These are phyloP conservation scores for Cyclura pinguis DNA, from an alignment of 2,797 vertebrate species.

Conservation along the genomic window DNA sequence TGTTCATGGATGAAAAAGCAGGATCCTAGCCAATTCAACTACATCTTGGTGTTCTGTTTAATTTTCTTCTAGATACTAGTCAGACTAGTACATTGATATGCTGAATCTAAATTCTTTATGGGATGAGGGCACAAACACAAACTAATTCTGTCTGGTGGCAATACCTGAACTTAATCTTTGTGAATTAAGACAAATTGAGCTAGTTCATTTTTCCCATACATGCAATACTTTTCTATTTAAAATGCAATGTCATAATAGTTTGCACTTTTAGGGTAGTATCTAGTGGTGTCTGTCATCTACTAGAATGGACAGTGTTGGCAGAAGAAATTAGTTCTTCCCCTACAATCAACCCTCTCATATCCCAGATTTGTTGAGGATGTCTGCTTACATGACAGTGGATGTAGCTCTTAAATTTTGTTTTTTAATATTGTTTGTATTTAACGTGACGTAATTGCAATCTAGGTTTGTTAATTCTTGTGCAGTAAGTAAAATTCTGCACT, in stretches of 20 bases:
- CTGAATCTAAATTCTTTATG: not conserved
- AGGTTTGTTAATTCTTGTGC: not conserved
- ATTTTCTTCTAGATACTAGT: not conserved
- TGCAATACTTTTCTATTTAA: too few species aligned
- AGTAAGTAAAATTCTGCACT: too few species aligned
- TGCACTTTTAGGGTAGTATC: not conserved
- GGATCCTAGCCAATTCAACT: not conserved
- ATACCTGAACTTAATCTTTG: not conserved
- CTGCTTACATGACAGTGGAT: not conserved
- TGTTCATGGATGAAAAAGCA: not conserved
- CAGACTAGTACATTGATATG: not conserved
- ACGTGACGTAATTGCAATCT: not conserved
- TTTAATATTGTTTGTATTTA: conserved; percentile 9
- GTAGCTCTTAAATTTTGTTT: not conserved
- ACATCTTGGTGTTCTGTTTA: not conserved
- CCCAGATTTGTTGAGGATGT: not conserved
- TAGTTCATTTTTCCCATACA: not conserved
- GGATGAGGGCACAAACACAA: not conserved
- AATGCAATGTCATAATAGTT: not conserved
- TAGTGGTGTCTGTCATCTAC: not conserved
- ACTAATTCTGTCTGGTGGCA: not conserved
- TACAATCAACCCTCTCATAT: not conserved
- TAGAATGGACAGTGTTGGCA: not conserved
- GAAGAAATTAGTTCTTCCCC: not conserved
- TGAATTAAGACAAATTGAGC: not conserved